These are phyloP conservation scores for Rhinella marina DNA, from an alignment of 2,797 vertebrate species.

Conservation along the genomic window DNA sequence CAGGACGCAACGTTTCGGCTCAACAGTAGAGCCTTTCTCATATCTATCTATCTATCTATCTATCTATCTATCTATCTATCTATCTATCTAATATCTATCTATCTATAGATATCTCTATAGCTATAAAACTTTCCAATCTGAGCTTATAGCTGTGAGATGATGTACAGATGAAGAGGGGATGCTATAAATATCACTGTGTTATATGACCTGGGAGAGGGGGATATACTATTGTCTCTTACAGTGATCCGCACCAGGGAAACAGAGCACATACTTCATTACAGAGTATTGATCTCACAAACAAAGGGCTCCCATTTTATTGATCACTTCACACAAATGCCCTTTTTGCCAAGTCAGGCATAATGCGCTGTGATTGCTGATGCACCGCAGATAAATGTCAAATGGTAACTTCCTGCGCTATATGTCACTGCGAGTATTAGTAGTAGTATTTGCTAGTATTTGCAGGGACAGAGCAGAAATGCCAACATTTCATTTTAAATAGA, in stretches of 20 bases:
- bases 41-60: not conserved
- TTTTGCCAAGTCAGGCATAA: conserved; percentile 60
- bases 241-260: conserved; percentile 74
- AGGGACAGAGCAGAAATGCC: conserved; percentile 28
- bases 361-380: conserved; percentile 55
- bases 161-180: conserved; percentile 17
- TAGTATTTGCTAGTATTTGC: conserved; percentile 34
- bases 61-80: not conserved
- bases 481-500: conserved; percentile 11
- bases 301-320: conserved; percentile 83
- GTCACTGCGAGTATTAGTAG: conserved; percentile 27
- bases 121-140: not conserved
- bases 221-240: conserved; percentile 67
- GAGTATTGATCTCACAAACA: conserved; percentile 83
- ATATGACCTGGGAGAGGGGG: conserved; percentile 69
- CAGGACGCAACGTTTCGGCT: no score
- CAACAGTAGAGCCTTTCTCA: no score
- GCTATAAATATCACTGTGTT: conserved; percentile 25
- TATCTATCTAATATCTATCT: not conserved
- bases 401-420: conserved; percentile 41
- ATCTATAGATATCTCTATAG: not conserved
- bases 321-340: conserved; percentile 68
- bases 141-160: conserved; percentile 1
- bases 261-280: conserved; percentile 83
- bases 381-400: conserved; percentile 44